Conservation (phyloP, 23 tunicate species). For the Diplosoma virens region DNA sequence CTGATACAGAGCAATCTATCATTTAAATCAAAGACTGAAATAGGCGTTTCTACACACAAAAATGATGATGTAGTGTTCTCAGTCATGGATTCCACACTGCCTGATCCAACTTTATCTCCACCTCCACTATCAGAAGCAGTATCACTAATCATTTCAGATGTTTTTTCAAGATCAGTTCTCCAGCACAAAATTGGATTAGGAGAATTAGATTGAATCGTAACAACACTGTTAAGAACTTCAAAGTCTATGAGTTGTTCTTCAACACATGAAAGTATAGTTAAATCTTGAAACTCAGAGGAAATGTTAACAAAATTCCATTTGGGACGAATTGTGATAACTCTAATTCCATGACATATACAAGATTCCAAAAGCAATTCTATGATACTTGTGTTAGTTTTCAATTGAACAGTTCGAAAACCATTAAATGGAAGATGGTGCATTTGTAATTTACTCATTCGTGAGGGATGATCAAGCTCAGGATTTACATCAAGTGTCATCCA, state of each 20-base stretch:
- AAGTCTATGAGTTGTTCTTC: slow-evolving; percentile 2
- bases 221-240: background rate
- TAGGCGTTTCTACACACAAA: slow-evolving; percentile 36
- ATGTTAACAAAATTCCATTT: slow-evolving; percentile 54
- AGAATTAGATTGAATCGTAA: background rate
- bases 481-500: slow-evolving; percentile 22
- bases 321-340: slow-evolving; percentile 40
- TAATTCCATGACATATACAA: slow-evolving; percentile 39
- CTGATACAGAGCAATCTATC: slow-evolving; percentile 27
- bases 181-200: slow-evolving; percentile 34
- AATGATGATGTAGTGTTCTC: slow-evolving; percentile 56
- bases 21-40: background rate
- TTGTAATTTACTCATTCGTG: slow-evolving; percentile 18
- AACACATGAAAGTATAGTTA: slow-evolving; percentile 12
- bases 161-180: slow-evolving; percentile 11
- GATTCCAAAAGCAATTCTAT: slow-evolving; percentile 37
- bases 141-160: background rate
- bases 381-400: slow-evolving; percentile 10
- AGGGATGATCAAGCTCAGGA: slow-evolving; percentile 50
- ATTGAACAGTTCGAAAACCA: slow-evolving; percentile 18
- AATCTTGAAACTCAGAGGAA: background rate
- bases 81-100: slow-evolving; percentile 14
- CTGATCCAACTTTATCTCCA: background rate
- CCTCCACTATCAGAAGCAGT: background rate
- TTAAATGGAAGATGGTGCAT: slow-evolving; percentile 18